Evolutionary conservation across 1,140 invertebrate genomes (phyloP).

Genomic region (Lordiphosa clarofinis): DNA sequence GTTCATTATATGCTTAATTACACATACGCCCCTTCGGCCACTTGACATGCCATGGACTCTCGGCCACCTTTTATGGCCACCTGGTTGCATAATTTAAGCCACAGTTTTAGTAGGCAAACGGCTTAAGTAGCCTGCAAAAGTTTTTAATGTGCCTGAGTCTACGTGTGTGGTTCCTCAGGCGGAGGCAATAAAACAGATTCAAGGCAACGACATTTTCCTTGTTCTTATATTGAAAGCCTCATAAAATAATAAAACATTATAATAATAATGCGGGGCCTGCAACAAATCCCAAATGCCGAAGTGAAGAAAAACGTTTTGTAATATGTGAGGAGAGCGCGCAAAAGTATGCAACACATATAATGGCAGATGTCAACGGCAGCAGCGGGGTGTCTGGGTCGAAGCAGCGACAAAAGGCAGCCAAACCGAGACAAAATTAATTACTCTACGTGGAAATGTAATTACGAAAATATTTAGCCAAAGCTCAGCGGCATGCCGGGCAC

Average conservation of each 20-base stretch:
- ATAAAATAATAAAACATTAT: slow-evolving; percentile 68
- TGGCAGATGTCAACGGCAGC: slow-evolving; percentile 71
- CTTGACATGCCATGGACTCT: slow-evolving; percentile 46
- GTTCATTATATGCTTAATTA: slow-evolving; percentile 54
- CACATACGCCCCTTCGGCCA: slow-evolving; percentile 54
- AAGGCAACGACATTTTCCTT: slow-evolving; percentile 19
- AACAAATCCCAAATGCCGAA: slow-evolving; percentile 44
- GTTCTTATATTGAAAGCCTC: slow-evolving; percentile 51
- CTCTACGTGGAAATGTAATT: slow-evolving; percentile 80
- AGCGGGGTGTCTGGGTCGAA: background rate
- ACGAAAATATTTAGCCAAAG: slow-evolving; percentile 79
- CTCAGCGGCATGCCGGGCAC: slow-evolving; percentile 66
- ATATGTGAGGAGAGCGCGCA: slow-evolving; percentile 52
- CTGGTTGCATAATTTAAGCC: slow-evolving; percentile 65
- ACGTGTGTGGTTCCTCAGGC: slow-evolving; percentile 39
- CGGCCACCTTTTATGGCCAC: slow-evolving; percentile 53
- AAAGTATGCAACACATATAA: slow-evolving; percentile 67
- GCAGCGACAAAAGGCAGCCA: slow-evolving; percentile 29
- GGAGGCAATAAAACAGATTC: slow-evolving; percentile 72
- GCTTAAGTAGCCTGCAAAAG: slow-evolving; percentile 62
- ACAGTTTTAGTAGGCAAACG: slow-evolving; percentile 50
- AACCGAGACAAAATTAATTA: slow-evolving; percentile 79
- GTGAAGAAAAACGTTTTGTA: slow-evolving; percentile 26
- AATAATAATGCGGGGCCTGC: slow-evolving; percentile 28
- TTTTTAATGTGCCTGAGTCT: slow-evolving; percentile 48